Conservation (phyloP, 1,140 invertebrate species). For the Bicyclus anynana region DNA sequence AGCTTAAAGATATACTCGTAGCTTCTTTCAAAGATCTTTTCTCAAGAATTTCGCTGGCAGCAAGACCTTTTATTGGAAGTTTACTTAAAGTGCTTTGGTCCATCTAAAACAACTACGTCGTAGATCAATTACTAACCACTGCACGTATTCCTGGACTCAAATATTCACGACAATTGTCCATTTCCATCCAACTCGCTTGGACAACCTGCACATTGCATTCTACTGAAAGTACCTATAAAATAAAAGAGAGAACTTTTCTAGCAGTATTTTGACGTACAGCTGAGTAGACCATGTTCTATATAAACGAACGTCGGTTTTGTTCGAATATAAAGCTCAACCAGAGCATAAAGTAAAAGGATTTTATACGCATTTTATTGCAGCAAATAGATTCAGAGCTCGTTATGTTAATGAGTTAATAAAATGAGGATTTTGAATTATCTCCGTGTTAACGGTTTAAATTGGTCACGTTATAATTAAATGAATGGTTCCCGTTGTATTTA, state of each 20-base stretch:
- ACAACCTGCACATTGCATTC: too few species aligned
- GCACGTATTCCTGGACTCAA: too few species aligned
- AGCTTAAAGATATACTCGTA: too few species aligned
- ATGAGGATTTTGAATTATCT: background rate
- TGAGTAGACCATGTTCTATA: background rate
- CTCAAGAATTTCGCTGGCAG: too few species aligned
- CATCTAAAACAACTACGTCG: too few species aligned
- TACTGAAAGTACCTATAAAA: too few species aligned
- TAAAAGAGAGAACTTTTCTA: background rate
- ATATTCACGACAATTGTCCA: too few species aligned
- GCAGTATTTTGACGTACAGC: background rate
- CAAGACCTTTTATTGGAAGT: too few species aligned
- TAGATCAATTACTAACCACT: too few species aligned
- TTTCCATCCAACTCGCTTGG: too few species aligned
- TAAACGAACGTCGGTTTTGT: background rate
- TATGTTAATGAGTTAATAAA: constrained; percentile 4
- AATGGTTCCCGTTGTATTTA: background rate
- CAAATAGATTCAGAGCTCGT: background rate
- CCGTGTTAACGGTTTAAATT: background rate
- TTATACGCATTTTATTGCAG: background rate
- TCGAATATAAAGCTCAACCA: background rate
- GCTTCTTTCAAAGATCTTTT: too few species aligned
- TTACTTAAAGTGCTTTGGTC: too few species aligned
- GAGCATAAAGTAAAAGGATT: background rate
- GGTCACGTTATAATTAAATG: background rate